phyloP scores from a whole-genome alignment of 1,140 invertebrate genomes.

The Dinoponera quadriceps region DNA sequence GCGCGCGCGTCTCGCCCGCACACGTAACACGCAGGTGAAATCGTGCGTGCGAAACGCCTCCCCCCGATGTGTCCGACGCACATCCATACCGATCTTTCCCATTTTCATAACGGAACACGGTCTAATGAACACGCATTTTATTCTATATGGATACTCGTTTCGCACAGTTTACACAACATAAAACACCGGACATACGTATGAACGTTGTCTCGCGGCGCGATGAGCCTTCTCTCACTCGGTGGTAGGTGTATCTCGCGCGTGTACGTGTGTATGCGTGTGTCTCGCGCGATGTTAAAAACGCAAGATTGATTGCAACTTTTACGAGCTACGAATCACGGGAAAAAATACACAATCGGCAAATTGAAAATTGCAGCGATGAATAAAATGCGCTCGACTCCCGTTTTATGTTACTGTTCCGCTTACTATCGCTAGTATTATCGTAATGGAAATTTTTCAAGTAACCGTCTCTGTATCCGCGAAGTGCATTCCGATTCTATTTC shows the following conservation, averaged over 20 bases:
- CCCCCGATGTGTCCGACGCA: background rate
- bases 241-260: too few species aligned
- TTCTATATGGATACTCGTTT: background rate
- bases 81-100: slow-evolving; percentile 27
- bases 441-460: background rate
- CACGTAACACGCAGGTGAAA: slow-evolving; percentile 39
- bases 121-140: slow-evolving; percentile 48
- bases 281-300: background rate
- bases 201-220: background rate
- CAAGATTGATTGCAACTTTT: background rate
- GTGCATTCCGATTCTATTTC: background rate
- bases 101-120: slow-evolving; percentile 35
- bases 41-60: slow-evolving; percentile 39
- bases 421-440: background rate
- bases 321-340: background rate
- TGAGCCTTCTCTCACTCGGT: background rate
- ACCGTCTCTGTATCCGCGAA: background rate
- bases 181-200: slow-evolving; percentile 9
- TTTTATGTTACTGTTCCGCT: background rate
- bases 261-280: too few species aligned
- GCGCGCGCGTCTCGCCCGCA: slow-evolving; percentile 33
- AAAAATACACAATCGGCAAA: background rate
- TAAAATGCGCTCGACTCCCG: background rate
- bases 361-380: background rate
- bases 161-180: background rate